Conservation (phyloP, 1,140 invertebrate species). For the Drosophila bocki region DNA sequence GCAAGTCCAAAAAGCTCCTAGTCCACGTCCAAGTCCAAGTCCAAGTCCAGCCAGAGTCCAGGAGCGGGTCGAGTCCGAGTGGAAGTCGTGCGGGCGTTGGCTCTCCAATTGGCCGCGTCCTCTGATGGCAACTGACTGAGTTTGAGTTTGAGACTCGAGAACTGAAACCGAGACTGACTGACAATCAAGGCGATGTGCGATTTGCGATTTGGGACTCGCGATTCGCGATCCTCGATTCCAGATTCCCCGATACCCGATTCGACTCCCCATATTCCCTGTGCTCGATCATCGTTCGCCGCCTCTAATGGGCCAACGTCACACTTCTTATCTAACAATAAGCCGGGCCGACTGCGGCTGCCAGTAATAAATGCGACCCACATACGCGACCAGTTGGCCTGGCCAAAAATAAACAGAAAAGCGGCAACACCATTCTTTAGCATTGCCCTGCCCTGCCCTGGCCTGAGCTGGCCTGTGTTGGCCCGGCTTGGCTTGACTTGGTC, state of each 20-base stretch:
- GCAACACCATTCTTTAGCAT: constrained; percentile 59
- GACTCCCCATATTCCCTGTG: constrained; percentile 15
- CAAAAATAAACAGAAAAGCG: constrained; percentile 57
- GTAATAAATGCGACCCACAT: constrained; percentile 79
- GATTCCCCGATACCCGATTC: constrained; percentile 14
- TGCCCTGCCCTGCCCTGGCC: constrained; percentile 38
- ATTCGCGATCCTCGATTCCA: constrained; percentile 30
- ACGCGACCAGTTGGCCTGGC: constrained; percentile 74
- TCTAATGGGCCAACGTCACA: constrained; percentile 81
- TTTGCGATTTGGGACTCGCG: constrained; percentile 42
- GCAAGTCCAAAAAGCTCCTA: constrained; percentile 68
- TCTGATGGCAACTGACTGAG: constrained; percentile 65
- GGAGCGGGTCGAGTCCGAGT: constrained; percentile 53
- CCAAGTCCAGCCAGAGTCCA: constrained; percentile 38
- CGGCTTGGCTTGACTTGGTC: neutral
- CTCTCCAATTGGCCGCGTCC: constrained; percentile 52
- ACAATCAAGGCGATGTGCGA: constrained; percentile 66
- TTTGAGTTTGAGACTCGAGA: constrained; percentile 19
- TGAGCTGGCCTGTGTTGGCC: constrained; percentile 21
- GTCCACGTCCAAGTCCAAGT: constrained; percentile 47
- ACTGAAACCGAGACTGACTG: constrained; percentile 66
- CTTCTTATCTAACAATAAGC: constrained; percentile 57
- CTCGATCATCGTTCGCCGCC: constrained; percentile 50
- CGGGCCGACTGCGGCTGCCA: constrained; percentile 40
- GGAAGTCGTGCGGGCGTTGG: constrained; percentile 78